These are phyloP conservation scores for Bhutanitis thaidina DNA, from an alignment of 2,888 invertebrate species.

Conservation along the genomic window DNA sequence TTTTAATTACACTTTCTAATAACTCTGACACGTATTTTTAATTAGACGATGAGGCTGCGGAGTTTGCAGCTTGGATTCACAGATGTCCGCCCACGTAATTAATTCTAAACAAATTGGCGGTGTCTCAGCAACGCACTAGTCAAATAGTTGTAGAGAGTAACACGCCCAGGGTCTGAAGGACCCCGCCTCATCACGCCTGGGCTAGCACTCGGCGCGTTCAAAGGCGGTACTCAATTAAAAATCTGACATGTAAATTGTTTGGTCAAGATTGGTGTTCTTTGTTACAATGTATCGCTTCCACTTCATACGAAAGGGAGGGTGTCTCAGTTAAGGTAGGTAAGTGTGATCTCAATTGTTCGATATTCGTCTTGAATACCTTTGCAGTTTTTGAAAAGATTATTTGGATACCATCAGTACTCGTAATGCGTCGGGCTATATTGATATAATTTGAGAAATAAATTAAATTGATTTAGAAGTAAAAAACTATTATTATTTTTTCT, in stretches of 20 bases:
- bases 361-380: neutral
- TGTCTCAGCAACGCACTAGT: constrained; percentile 39
- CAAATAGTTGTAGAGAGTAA: constrained; percentile 41
- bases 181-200: constrained; percentile 67
- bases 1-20: too few species aligned
- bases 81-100: constrained; percentile 39
- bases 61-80: constrained; percentile 21
- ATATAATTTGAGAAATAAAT: too few species aligned
- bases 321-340: neutral
- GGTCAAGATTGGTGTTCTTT: constrained; percentile 40
- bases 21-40: too few species aligned
- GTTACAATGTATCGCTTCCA: neutral
- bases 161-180: constrained; percentile 46
- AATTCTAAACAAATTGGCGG: constrained; percentile 59
- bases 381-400: neutral
- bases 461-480: too few species aligned
- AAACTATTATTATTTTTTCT: too few species aligned
- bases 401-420: neutral
- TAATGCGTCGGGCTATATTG: too few species aligned
- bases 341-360: neutral
- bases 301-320: neutral
- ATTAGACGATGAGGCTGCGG: constrained; percentile 30
- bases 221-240: constrained; percentile 32
- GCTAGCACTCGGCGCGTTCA: constrained; percentile 21
- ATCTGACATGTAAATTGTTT: constrained; percentile 54